Base-by-base conservation (phyloP, 2,113 vertebrate species). In the Tor tambroides region DNA sequence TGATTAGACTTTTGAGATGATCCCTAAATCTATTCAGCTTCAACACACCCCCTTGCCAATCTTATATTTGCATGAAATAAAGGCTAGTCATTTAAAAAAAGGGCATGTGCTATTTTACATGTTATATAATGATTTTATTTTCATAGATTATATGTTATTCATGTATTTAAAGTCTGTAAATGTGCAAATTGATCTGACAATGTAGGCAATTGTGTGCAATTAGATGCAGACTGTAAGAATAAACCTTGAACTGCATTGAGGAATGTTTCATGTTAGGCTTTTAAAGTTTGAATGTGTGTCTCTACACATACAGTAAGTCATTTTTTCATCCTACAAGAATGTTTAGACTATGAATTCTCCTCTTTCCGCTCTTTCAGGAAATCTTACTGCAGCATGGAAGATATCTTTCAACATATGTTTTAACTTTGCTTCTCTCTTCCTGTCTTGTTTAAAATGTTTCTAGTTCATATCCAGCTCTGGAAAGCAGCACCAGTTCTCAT, bases 1-100 rank as follows among this genome's bases (percentile, higher is more conserved):
- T 72, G 2, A 43, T n/a, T 51, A 84, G 14, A 38, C 1, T 85
- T 85, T 84, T 38, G 63, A 54, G 81, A 89, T 56, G 65, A 61
- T 80, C 88, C 88, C 85, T 80, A 75, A 76, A 4, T 56, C 28
- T 59, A 35, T 84, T 32, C 6, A 38, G 38, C 46, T 38, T 15
- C 81, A 30, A 59, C 85, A 85, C 85, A 81, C 82, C 26, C 59
- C 85, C 28, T 71, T 76, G 65, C 67, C 69, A 79, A 23, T 89
- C 43, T 67, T 78, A 19, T 61, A 80, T 82, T 82, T 82, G 61
- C 80, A 82, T 82, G n/a, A 67, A 28, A 80, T 23, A 46, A 26
- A 26, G 41, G 59, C 26, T 80, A 63, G 79, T 80, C 54, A 63
- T 43, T 80, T 63, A 11, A 63, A 38, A n/a, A 63, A 80, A 63